Percentiles rank a stretch among this genome's conserved stretches.
Conservation (phyloP, 1,140 invertebrate genomes). For the Lepidotrigona ventralis region DNA sequence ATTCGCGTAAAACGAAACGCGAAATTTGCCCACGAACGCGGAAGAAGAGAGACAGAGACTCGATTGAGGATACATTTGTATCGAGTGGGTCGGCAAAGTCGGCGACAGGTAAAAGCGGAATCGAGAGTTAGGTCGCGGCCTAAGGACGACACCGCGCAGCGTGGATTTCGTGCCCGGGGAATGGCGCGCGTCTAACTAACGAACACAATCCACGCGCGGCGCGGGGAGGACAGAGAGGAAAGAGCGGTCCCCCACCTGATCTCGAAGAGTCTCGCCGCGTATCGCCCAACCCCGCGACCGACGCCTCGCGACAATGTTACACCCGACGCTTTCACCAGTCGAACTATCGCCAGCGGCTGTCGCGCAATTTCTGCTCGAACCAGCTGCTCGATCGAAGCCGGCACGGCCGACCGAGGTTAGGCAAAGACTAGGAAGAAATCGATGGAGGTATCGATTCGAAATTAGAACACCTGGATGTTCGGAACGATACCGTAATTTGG, state of each 20-base stretch:
- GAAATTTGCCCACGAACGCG: no score
- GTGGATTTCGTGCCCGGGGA: slow-evolving; percentile 26
- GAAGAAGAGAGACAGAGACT: not conserved
- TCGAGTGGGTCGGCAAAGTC: not conserved
- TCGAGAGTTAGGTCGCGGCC: slow-evolving; percentile 24
- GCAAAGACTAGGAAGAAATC: not conserved
- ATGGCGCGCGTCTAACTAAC: slow-evolving; percentile 49
- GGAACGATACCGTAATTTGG: no score
- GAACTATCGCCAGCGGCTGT: slow-evolving; percentile 22
- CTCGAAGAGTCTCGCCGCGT: slow-evolving; percentile 33
- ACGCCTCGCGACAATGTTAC: slow-evolving; percentile 64
- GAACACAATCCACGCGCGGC: not conserved
- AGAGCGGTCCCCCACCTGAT: slow-evolving; percentile 29
- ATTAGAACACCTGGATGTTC: not conserved
- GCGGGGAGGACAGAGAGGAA: not conserved
- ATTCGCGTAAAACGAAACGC: no score
- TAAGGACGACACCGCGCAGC: slow-evolving; percentile 19
- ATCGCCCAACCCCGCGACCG: slow-evolving; percentile 59
- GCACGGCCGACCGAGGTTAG: no score
- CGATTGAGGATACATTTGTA: not conserved
- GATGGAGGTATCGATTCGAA: not conserved
- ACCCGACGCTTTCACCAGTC: slow-evolving; percentile 58
- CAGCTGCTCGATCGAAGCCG: not conserved
- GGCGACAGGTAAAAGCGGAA: slow-evolving; percentile 28
- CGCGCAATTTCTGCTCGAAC: not conserved